Evolutionary conservation across 2,797 vertebrate species (phyloP), one percentile per base, ranked within the genome.

Genomic region (Xenops minutus): DNA sequence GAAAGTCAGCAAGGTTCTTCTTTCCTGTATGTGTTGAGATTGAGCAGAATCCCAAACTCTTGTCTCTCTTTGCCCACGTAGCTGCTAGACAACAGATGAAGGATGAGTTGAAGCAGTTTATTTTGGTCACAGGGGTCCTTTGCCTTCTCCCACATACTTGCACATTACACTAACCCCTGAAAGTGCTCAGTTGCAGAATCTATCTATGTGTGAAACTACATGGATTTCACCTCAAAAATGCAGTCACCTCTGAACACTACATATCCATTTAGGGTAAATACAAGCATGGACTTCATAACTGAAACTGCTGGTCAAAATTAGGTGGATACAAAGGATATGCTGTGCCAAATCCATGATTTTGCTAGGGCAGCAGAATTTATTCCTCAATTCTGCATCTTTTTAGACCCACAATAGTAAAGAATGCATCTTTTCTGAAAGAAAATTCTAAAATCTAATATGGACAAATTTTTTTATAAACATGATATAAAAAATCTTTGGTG

Each of bases 1-100:
- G 13, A 75, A 89, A 63, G 16, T 27, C 59, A 61, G 39, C 21
- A 68, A 86, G 41, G 43, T 34, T 8, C 20, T 61, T 86, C n/a
- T 74, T 4, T 1, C 68, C n/a, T 0, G 0, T 37, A 23, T 86
- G 2, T 55, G 14, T 29, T 55, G 34, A 72, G 36, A 54, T 22
- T 61, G 55, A 56, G 4, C 74, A 84, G 62, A 86, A 90, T 55
- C n/a, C 48, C 75, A 87, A 27, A 58, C 20, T 62, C 24, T 17
- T 41, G 27, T 39, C 37, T 68, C 34, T 80, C 22, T 24, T 63
- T 37, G 48, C 14, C 20, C 12, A 6, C 0, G 0, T 36, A 72
- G 61, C 32, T 29, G 34, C 7, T 64, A 43, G 41, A 46, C 21
- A 51, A 43, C 84, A 82, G 54, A 34, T 29, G 30, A 52, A 81